Evolutionary conservation across 2,797 vertebrate genomes (phyloP).

Genomic region (Acropternis orthonyx): DNA sequence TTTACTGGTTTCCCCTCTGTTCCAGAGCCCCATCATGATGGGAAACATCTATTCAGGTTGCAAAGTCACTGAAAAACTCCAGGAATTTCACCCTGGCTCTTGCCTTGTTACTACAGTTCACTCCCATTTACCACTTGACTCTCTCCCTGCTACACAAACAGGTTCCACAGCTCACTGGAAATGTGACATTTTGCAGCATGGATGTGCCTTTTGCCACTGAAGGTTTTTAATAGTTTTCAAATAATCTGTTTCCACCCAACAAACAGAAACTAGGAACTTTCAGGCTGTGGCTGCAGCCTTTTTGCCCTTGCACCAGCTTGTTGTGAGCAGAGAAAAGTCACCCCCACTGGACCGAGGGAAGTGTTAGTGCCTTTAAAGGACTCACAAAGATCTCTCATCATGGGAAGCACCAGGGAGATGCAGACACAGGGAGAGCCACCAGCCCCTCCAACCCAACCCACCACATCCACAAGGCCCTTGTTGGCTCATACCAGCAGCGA

Average conservation of each 20-base stretch:
- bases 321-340: neutral
- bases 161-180: neutral
- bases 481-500: neutral
- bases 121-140: neutral
- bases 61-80: neutral
- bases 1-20: neutral
- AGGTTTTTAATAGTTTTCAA: neutral
- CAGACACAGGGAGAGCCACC: neutral
- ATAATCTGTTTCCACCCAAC: neutral
- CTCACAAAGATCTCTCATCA: accelerated
- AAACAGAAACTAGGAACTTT: neutral
- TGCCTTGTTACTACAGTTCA: neutral
- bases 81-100: neutral
- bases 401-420: neutral
- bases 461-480: accelerated
- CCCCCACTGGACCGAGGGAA: neutral
- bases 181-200: neutral
- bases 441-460: neutral
- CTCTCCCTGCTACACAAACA: neutral
- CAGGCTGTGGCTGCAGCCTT: neutral
- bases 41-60: neutral
- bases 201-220: neutral
- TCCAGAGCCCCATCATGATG: accelerated
- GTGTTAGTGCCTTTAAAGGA: neutral
- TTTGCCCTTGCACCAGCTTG: neutral